Evolutionary conservation across 1,140 invertebrate species (phyloP).

Genomic region (Phortica variegata): DNA sequence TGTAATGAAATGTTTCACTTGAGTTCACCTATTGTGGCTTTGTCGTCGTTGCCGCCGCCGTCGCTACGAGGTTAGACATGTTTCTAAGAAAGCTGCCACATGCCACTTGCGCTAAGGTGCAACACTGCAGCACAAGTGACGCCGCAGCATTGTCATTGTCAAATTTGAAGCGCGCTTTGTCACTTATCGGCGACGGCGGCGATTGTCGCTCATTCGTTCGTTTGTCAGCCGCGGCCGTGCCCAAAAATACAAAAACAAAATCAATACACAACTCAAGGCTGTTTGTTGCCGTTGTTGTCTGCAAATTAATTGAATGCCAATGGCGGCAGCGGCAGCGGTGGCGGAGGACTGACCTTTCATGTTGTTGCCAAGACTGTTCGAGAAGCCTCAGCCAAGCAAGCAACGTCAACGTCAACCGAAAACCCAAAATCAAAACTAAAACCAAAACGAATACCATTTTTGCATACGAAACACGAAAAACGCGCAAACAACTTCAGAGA

Average conservation of each 20-base stretch:
- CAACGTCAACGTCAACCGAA: not conserved
- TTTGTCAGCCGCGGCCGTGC: too few species aligned
- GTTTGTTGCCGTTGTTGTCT: constrained; percentile 31
- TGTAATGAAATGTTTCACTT: constrained; percentile 26
- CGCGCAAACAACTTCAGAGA: constrained; percentile 8
- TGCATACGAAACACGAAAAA: constrained; percentile 50
- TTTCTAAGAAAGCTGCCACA: constrained; percentile 20
- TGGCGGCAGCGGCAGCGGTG: not conserved
- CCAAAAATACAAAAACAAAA: too few species aligned
- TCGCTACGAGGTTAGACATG: not conserved
- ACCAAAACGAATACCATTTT: constrained; percentile 39
- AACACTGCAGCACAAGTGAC: not conserved
- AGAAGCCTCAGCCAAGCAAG: not conserved
- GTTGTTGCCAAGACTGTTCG: too few species aligned
- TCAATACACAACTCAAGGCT: constrained; percentile 27
- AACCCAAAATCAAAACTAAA: not conserved
- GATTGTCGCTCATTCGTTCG: too few species aligned
- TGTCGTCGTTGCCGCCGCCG: constrained; percentile 42
- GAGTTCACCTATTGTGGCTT: constrained; percentile 37
- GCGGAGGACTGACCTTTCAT: too few species aligned
- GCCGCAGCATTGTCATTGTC: constrained; percentile 14
- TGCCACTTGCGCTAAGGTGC: constrained; percentile 8
- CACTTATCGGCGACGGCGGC: constrained; percentile 44
- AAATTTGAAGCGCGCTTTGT: constrained; percentile 44
- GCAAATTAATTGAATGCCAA: constrained; percentile 46